Base-by-base conservation (phyloP, 2,888 invertebrate genomes). In the Oegoconia quadripuncta region DNA sequence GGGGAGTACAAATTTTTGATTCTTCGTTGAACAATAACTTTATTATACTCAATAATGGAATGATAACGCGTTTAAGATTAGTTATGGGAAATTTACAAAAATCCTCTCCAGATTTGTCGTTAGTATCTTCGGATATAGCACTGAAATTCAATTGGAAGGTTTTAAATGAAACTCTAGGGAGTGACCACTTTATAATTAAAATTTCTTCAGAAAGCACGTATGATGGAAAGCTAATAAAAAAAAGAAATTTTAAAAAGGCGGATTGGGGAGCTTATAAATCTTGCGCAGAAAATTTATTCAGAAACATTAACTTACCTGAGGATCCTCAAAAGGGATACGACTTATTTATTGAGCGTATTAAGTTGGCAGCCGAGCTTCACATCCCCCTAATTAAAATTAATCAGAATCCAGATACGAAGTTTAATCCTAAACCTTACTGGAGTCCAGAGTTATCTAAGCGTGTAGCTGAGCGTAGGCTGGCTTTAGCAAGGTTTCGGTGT, bases 1-100 rank as follows among this genome's bases (percentile, higher is more conserved):
- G 55, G 37, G 60, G 59, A 5, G 18, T 0, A 0, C 39, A 48
- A 20, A 38, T 63, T 5, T 50, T 37, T 29, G 50, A 63, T 13
- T 20, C 52, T 0, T 3, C 43, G 0, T 9, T 41, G 1, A 49
- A 55, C 8, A 34, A 44, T 34, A 30, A 37, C n/a, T 43, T 48
- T 18, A 28, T 52, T 0, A 25, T 36, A 1, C 8, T 55, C n/a
- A n/a, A n/a, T n/a, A n/a, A n/a, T n/a, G n/a, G n/a, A n/a, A n/a
- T n/a, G n/a, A n/a, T n/a, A n/a, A 56, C 58, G 2, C 29, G 51
- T 1, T 7, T 55, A 1, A 44, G 38, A 28, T 16, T 54, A 1
- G 51, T 52, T 4, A 41, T 44, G 25, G 42, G 42, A 1, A 2
- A 2, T 1, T 1, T 57, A n/a, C 60, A 53, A 22, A 4, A 38